Evolutionary conservation across 1,140 invertebrate species (phyloP).

Genomic region (Manduca sexta): DNA sequence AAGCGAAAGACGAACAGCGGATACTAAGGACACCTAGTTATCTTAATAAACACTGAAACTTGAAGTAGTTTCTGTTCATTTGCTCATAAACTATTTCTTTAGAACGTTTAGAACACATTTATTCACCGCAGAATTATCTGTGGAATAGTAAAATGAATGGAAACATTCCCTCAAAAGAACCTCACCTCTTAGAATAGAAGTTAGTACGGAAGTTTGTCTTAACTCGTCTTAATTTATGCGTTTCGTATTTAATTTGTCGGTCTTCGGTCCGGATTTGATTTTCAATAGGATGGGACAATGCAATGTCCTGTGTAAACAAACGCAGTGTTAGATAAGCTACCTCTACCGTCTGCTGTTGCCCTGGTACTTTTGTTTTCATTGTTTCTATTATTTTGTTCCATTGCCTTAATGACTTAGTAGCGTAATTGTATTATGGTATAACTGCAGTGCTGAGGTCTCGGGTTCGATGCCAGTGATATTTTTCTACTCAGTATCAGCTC

Average conservation of each 20-base stretch:
- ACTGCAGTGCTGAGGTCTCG: too few relatives aligned
- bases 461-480: too few relatives aligned
- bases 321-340: constrained; percentile 22
- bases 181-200: constrained; percentile 38
- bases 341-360: constrained; percentile 11
- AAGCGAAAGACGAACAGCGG: too few relatives aligned
- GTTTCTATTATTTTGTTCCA: too few relatives aligned
- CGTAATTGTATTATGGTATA: too few relatives aligned
- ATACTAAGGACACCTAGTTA: too few relatives aligned
- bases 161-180: constrained; percentile 46
- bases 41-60: too few relatives aligned
- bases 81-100: too few relatives aligned
- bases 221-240: constrained; percentile 58
- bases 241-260: constrained; percentile 51
- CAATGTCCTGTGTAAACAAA: constrained; percentile 20
- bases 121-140: not conserved
- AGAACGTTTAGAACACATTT: too few relatives aligned
- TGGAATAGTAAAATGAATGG: constrained; percentile 15
- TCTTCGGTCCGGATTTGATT: constrained; percentile 44
- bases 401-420: too few relatives aligned
- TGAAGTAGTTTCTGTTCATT: too few relatives aligned
- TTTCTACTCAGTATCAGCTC: too few relatives aligned
- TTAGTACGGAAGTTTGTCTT: constrained; percentile 44
- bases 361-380: constrained; percentile 4
- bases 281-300: constrained; percentile 45